Evolutionary conservation across 2,797 vertebrate species (phyloP).

Genomic region (Psittacula derbiana): DNA sequence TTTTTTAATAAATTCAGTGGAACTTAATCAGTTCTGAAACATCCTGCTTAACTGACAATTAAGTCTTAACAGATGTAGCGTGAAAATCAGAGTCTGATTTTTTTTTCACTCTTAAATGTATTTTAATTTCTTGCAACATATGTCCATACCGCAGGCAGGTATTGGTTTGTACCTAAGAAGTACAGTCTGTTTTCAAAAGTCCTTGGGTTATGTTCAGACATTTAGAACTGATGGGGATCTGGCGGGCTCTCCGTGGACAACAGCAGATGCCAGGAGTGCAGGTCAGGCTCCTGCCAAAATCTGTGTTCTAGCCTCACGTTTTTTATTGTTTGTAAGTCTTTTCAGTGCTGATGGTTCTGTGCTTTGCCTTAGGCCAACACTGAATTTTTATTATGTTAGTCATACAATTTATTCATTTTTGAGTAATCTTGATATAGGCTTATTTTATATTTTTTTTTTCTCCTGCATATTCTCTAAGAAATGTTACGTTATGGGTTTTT

Average conservation of each 20-base stretch:
- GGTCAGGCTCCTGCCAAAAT: slow-evolving; percentile 14
- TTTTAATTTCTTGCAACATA: slow-evolving; percentile 32
- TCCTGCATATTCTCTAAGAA: neutral
- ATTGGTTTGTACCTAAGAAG: slow-evolving; percentile 22
- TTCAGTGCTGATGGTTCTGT: neutral
- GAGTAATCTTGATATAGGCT: neutral
- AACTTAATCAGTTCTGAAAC: slow-evolving; percentile 20
- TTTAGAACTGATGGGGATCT: slow-evolving; percentile 16
- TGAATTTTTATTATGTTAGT: neutral
- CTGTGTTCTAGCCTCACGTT: neutral
- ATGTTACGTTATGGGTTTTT: neutral
- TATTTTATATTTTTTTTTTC: neutral
- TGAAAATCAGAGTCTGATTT: slow-evolving; percentile 30
- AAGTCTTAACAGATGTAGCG: slow-evolving; percentile 17
- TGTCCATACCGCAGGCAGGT: neutral
- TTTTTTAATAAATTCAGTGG: slow-evolving; percentile 14
- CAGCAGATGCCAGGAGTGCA: neutral
- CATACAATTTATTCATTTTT: neutral
- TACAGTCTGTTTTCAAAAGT: slow-evolving; percentile 27
- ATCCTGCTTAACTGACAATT: slow-evolving; percentile 36
- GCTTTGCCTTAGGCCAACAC: neutral
- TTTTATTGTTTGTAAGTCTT: neutral
- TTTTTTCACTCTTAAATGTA: slow-evolving; percentile 45
- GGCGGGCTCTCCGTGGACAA: neutral
- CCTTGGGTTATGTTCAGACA: neutral